Conservation (phyloP, 1,140 invertebrate genomes). For the Drosophila dunni region DNA sequence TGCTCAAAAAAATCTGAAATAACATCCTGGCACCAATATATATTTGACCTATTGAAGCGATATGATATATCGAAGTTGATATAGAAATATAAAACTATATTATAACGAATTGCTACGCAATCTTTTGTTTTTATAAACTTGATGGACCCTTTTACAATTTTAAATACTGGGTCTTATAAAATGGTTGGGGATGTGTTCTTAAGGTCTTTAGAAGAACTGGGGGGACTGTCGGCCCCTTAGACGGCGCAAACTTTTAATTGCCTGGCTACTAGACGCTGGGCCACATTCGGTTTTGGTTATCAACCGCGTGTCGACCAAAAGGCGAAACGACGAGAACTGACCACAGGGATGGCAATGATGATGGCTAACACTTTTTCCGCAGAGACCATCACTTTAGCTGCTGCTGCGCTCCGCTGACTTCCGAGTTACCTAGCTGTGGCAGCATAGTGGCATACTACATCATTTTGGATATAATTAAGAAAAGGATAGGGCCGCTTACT, state of each 20-base stretch:
- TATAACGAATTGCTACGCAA: too few species aligned
- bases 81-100: neutral
- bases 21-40: too few species aligned
- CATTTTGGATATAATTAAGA: conserved; percentile 26
- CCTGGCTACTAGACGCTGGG: conserved; percentile 55
- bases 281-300: conserved; percentile 61
- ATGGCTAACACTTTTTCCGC: conserved; percentile 19
- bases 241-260: conserved; percentile 74
- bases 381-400: conserved; percentile 38
- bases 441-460: conserved; percentile 48
- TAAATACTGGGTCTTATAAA: neutral
- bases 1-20: too few species aligned
- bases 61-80: neutral
- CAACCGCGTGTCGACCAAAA: conserved; percentile 27
- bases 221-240: conserved; percentile 42
- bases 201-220: neutral
- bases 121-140: too few species aligned
- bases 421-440: conserved; percentile 10
- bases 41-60: too few species aligned
- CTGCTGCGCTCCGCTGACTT: conserved; percentile 56
- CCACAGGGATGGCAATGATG: conserved; percentile 21
- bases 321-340: conserved; percentile 21
- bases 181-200: neutral
- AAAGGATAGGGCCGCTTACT: too few species aligned
- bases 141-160: too few species aligned